Percentiles rank a stretch among this genome's conserved stretches.
phyloP scores from a whole-genome alignment of 2,888 invertebrate species.

The Troides aeacus region DNA sequence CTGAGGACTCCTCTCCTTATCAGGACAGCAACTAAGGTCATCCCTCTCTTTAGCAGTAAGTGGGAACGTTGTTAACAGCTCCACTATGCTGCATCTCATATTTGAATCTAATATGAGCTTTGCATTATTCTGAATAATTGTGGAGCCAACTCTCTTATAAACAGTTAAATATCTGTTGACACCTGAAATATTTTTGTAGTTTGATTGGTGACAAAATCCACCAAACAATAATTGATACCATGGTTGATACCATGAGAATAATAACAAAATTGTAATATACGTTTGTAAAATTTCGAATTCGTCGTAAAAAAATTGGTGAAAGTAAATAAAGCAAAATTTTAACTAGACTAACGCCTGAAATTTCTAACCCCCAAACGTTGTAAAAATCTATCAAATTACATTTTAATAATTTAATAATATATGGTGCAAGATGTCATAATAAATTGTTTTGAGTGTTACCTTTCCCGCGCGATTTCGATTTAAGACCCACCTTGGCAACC shows the following conservation, averaged over 20 bases:
- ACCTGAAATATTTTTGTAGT: constrained; percentile 69
- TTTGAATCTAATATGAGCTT: constrained; percentile 82
- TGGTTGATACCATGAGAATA: too few species aligned
- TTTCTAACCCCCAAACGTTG: too few species aligned
- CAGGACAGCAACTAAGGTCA: constrained; percentile 84
- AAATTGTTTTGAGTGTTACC: constrained; percentile 62
- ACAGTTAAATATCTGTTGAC: constrained; percentile 84
- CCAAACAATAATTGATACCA: too few species aligned
- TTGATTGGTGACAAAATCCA: neutral
- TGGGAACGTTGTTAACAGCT: constrained; percentile 83
- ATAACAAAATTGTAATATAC: too few species aligned
- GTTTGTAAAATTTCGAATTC: too few species aligned
- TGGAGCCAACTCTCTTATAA: constrained; percentile 84
- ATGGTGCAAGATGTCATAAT: neutral
- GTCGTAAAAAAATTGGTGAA: too few species aligned
- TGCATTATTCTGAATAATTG: constrained; percentile 84
- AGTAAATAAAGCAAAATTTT: too few species aligned
- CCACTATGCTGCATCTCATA: constrained; percentile 82
- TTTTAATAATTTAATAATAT: too few species aligned
- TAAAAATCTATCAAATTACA: too few species aligned
- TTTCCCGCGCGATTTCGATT: constrained; percentile 91
- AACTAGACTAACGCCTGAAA: too few species aligned
- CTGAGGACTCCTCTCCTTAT: constrained; percentile 81
- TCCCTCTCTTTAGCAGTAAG: constrained; percentile 85
- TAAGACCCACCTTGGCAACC: constrained; percentile 84